Percentiles rank a stretch among this genome's conserved stretches.
These are phyloP conservation scores for Tetramorium bicarinatum DNA, from an alignment of 2,888 invertebrate species.

Conservation along the genomic window DNA sequence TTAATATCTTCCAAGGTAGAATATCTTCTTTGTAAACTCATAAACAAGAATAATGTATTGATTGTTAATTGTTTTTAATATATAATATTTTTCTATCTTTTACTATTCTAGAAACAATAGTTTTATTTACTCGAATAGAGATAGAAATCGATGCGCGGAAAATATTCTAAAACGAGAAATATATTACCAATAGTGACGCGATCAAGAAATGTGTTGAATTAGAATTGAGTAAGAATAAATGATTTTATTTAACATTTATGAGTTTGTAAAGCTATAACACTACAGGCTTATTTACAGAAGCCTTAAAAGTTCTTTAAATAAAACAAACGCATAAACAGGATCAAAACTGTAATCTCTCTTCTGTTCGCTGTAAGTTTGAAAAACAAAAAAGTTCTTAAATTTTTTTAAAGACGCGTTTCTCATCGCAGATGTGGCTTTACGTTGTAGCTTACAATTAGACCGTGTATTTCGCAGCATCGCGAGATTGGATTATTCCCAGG, in stretches of 20 bases:
- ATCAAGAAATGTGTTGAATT: conserved; percentile 1
- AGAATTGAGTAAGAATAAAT: background rate
- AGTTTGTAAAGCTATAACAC: conserved; percentile 1
- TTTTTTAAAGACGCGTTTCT: conserved; percentile 10
- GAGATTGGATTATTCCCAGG: background rate
- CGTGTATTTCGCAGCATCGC: background rate
- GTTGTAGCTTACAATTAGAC: background rate
- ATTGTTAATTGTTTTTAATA: background rate
- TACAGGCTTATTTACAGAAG: background rate
- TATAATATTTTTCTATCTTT: background rate
- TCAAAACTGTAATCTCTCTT: conserved; percentile 10
- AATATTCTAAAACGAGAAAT: conserved; percentile 4
- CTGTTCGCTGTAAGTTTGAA: background rate
- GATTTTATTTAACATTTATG: conserved; percentile 37
- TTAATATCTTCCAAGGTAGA: background rate
- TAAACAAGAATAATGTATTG: background rate
- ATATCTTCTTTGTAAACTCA: background rate
- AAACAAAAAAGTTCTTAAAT: background rate
- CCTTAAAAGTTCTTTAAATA: background rate
- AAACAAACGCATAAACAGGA: background rate
- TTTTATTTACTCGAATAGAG: conserved; percentile 3
- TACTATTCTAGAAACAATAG: conserved; percentile 1
- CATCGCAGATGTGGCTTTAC: background rate
- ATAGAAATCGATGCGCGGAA: background rate
- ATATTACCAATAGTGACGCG: background rate